Evolutionary conservation across 2,888 invertebrate genomes (phyloP).

Genomic region (Drosophila sordidula): DNA sequence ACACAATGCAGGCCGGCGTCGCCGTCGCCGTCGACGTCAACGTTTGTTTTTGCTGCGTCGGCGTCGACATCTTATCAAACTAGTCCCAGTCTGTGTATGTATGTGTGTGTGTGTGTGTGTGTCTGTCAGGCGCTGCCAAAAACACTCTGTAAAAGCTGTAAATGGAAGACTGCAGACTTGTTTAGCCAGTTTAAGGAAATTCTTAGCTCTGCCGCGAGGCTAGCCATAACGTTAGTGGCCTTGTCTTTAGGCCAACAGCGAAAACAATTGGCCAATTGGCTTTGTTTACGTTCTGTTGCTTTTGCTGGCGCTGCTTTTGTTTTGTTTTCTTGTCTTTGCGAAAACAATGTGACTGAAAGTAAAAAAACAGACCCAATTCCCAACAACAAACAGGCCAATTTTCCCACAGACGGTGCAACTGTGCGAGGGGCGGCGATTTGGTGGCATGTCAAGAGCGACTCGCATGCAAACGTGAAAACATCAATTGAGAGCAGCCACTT

Average conservation of each 20-base stretch:
- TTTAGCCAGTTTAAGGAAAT: conserved; percentile 63
- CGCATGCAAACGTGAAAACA: conserved; percentile 58
- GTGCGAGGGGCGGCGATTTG: not conserved
- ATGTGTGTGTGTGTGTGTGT: conserved; percentile 2
- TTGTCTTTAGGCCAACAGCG: conserved; percentile 47
- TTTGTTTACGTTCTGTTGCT: conserved; percentile 45
- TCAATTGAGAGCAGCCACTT: conserved; percentile 47
- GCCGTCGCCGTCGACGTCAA: conserved; percentile 16
- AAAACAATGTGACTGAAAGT: conserved; percentile 65
- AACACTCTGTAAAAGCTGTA: conserved; percentile 14
- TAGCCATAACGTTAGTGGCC: conserved; percentile 43
- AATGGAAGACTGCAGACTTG: conserved; percentile 42
- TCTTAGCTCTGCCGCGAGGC: conserved; percentile 35
- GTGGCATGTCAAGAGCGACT: conserved; percentile 21
- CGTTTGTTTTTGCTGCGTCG: conserved; percentile 19
- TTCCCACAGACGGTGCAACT: conserved; percentile 34
- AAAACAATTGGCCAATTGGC: conserved; percentile 31
- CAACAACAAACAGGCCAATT: conserved; percentile 56
- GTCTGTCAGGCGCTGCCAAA: not conserved
- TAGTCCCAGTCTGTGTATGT: conserved; percentile 44
- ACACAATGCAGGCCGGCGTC: conserved; percentile 69
- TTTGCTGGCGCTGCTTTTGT: conserved; percentile 48
- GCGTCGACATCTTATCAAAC: conserved; percentile 43
- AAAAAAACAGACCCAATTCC: conserved; percentile 76
- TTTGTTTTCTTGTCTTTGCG: conserved; percentile 20